Conservation (phyloP, 2,797 vertebrate species). For the Oryzias dopingdopingensis region DNA sequence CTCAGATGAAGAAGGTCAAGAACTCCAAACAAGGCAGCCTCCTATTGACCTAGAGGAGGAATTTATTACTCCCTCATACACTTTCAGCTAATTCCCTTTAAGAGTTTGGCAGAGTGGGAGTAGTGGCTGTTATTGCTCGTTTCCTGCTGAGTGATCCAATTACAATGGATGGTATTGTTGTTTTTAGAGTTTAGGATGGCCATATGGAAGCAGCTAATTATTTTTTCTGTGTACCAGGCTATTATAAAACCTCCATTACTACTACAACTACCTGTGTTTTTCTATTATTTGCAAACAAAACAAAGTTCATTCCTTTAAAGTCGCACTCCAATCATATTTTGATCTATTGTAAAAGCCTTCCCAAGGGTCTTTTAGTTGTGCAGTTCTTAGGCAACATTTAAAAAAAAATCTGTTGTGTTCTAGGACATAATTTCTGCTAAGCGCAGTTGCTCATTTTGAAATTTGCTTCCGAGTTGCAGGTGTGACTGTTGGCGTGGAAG, state of each 20-base stretch:
- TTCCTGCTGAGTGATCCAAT: slow-evolving; percentile 35
- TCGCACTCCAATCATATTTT: not conserved
- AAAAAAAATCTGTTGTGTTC: no score
- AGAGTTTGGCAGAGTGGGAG: slow-evolving; percentile 30
- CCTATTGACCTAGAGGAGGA: slow-evolving; percentile 42
- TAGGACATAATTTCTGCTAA: no score
- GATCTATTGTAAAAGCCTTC: no score
- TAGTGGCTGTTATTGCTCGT: slow-evolving; percentile 39
- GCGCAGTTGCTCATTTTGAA: no score
- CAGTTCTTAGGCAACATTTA: no score
- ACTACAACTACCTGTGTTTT: no score
- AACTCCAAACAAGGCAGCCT: slow-evolving; percentile 1
- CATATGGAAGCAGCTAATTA: no score
- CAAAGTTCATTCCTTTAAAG: not conserved
- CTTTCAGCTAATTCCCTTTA: slow-evolving; percentile 58
- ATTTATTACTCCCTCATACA: slow-evolving; percentile 43
- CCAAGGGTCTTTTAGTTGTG: no score
- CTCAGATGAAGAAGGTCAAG: slow-evolving; percentile 22
- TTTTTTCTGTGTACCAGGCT: not conserved
- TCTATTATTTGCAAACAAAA: no score
- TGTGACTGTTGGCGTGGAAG: no score
- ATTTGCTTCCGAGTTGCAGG: no score
- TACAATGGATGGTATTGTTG: slow-evolving; percentile 33
- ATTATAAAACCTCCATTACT: not conserved
- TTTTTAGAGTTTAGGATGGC: slow-evolving; percentile 8